Percentiles rank a stretch among this genome's conserved stretches.
Conservation (phyloP, 1,140 invertebrate species). For the Coelopa frigida region DNA sequence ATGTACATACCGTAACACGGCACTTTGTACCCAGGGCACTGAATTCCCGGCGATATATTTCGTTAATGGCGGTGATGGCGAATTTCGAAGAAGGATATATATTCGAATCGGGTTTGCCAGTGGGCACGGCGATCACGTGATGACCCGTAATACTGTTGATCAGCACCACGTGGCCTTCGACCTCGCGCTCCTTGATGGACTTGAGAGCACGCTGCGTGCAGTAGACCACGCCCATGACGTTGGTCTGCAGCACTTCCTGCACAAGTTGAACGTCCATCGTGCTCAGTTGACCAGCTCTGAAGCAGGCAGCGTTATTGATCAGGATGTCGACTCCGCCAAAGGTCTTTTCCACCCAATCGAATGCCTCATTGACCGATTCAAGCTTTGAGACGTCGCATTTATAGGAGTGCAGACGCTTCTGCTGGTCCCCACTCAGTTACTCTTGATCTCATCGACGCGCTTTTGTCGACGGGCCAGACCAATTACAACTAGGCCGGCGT, state of each 20-base stretch:
- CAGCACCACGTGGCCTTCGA: constrained; percentile 64
- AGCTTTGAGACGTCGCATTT: constrained; percentile 60
- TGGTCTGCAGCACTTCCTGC: constrained; percentile 56
- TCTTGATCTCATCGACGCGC: constrained; percentile 47
- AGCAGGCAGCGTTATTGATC: constrained; percentile 65
- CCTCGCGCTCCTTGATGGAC: constrained; percentile 57
- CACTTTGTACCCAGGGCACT: constrained; percentile 49
- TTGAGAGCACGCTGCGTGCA: constrained; percentile 60
- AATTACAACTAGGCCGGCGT: constrained; percentile 58
- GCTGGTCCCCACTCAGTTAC: constrained; percentile 16
- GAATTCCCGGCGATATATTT: constrained; percentile 57
- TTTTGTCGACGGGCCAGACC: constrained; percentile 60
- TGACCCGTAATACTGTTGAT: constrained; percentile 58
- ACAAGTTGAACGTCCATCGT: constrained; percentile 37
- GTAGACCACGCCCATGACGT: constrained; percentile 58
- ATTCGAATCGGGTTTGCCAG: constrained; percentile 22
- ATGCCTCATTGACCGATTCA: constrained; percentile 57
- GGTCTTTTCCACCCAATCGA: constrained; percentile 54
- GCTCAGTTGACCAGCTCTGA: constrained; percentile 40
- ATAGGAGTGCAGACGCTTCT: constrained; percentile 45
- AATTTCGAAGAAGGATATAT: constrained; percentile 60
- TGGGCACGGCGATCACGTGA: constrained; percentile 43
- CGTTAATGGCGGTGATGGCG: constrained; percentile 56
- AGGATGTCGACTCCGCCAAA: constrained; percentile 61
- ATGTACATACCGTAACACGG: constrained; percentile 59